Conservation (phyloP, 2,797 vertebrate species). For the Simalia tracyae region DNA sequence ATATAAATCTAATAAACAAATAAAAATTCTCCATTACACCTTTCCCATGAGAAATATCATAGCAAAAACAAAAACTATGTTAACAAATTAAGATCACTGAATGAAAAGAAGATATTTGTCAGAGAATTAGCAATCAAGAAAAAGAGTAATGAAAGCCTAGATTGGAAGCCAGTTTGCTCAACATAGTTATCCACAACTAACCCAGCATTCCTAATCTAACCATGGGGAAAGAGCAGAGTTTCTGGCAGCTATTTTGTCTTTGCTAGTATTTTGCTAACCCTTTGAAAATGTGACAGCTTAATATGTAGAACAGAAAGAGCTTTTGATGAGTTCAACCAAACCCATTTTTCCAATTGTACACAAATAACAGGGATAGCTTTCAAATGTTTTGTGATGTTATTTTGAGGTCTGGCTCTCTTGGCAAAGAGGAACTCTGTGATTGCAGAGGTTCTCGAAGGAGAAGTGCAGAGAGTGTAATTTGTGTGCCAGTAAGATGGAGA, state of each 20-base stretch:
- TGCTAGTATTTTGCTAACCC: neutral
- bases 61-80: neutral
- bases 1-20: too few relatives aligned
- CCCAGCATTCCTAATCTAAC: too few relatives aligned
- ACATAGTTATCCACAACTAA: neutral
- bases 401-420: neutral
- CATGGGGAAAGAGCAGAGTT: neutral
- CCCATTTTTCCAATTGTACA: neutral
- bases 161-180: neutral
- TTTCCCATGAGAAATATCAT: neutral
- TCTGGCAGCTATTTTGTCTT: neutral
- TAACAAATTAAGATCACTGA: neutral
- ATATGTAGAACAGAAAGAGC: neutral
- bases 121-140: neutral
- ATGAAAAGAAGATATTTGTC: neutral
- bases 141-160: neutral
- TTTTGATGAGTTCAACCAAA: neutral
- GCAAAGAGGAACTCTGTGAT: neutral
- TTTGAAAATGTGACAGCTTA: neutral
- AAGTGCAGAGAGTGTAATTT: neutral
- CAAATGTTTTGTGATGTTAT: neutral
- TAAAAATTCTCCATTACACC: neutral
- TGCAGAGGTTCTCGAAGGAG: neutral
- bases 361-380: neutral
- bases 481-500: neutral